Conservation (phyloP, 2,797 vertebrate species). For the Ibycter americanus region DNA sequence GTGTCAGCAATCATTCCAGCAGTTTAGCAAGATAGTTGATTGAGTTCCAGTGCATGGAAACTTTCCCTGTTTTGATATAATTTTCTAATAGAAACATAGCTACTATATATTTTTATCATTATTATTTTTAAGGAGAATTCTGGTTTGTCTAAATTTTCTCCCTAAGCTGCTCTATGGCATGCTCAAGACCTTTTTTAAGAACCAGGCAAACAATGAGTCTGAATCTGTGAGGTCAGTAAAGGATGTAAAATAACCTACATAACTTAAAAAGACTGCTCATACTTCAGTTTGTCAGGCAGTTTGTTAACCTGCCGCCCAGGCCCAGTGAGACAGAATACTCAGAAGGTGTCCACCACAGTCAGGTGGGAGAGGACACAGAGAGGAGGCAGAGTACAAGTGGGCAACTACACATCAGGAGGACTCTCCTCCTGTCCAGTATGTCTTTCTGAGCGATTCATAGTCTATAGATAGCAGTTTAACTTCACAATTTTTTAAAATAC, state of each 20-base stretch:
- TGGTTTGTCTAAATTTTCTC: not conserved
- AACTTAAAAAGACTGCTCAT: not conserved
- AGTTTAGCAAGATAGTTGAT: not conserved
- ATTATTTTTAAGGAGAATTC: not conserved
- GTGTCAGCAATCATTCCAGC: not conserved
- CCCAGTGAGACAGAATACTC: not conserved
- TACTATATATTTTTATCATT: not conserved
- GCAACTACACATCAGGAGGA: fast-evolving
- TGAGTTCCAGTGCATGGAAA: not conserved
- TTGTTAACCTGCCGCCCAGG: not conserved
- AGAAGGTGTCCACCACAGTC: not conserved
- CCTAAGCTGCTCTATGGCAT: not conserved
- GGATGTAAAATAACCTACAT: not conserved
- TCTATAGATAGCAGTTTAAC: not conserved
- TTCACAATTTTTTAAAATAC: not conserved
- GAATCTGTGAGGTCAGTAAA: not conserved
- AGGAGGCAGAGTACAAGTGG: not conserved
- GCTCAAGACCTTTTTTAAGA: not conserved
- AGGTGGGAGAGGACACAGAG: not conserved
- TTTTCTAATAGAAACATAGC: not conserved
- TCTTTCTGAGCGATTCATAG: not conserved
- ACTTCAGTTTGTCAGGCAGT: not conserved
- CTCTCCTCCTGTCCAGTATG: not conserved
- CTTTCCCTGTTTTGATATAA: not conserved
- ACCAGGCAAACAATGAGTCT: not conserved